Conservation (phyloP, 2,113 vertebrate genomes). For the Pterophyllum scalare region DNA sequence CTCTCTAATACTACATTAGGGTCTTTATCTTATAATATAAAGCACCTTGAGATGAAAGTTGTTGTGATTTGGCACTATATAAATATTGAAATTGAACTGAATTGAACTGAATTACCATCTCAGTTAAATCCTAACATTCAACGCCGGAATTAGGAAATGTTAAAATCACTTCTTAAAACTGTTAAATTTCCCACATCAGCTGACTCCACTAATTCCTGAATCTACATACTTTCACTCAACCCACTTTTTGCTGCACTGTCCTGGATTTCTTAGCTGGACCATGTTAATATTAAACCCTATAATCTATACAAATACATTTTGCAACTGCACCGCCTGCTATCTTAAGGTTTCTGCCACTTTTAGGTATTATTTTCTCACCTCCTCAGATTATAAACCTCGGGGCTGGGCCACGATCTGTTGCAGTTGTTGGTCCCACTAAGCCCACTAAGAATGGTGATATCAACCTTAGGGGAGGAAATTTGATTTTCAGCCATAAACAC, state of each 20-base stretch:
- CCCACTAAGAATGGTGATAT: neutral
- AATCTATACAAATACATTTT: neutral
- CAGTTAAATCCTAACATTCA: neutral
- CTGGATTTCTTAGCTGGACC: neutral
- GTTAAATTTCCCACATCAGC: too few species aligned
- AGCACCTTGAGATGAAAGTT: neutral
- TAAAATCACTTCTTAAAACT: neutral
- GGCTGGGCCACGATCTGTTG: neutral
- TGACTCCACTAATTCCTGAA: neutral
- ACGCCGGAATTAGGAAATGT: neutral
- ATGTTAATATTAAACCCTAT: conserved; percentile 5
- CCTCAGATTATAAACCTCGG: neutral
- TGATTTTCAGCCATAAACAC: conserved; percentile 11
- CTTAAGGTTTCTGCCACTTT: neutral
- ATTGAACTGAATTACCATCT: neutral
- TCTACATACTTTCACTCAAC: conserved; percentile 3
- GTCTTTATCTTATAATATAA: neutral
- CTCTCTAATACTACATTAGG: neutral
- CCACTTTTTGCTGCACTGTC: neutral
- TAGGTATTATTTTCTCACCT: neutral
- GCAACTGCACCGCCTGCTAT: neutral
- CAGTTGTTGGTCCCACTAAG: neutral
- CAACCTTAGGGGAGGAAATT: neutral
- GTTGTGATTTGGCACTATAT: neutral
- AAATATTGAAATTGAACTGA: neutral